Evolutionary conservation across 2,888 invertebrate species (phyloP), one percentile per base, ranked within the genome.

Genomic region (Micoletzkya japonica): DNA sequence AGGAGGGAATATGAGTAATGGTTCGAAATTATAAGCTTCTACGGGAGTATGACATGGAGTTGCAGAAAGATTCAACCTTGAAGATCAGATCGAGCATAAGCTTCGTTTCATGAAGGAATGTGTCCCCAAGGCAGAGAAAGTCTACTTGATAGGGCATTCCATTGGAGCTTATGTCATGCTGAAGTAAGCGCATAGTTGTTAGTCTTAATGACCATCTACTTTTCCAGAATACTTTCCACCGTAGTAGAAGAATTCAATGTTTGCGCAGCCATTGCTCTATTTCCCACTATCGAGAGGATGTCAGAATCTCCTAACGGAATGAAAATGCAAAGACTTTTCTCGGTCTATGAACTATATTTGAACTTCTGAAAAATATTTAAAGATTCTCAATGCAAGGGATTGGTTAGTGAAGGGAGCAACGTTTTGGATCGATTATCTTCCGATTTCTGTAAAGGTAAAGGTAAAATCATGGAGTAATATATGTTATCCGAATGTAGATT

Each of bases 201-300:
- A 20, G 10, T 14, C n/a, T n/a, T n/a, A n/a, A n/a, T n/a, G n/a
- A n/a, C n/a, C n/a, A n/a, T n/a, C n/a, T n/a, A n/a, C n/a, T 44
- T 2, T 36, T 72, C 14, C 58, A 76, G 78, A 52, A 73, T 79
- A 6, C 70, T 79, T 34, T 74, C 77, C 17, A 76, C 76, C 30
- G 63, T 79, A 6, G 61, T 73, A 30, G 74, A 74, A 4, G 79
- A 77, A 37, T 77, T 74, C 59, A 64, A 74, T 66, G 72, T 81
- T 39, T 60, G 61, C 50, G 77, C 74, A 26, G 78, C 76, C 1
- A 72, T 82, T 44, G 81, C 76, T 1, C 72, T 82, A 24, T 82
- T 82, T 68, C 82, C 82, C 2, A 82, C 82, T 3, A 71, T 82
- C n/a, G 80, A 79, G 56, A 70, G 78, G n/a, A 82, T 82, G 82